Percentiles rank a stretch among this genome's conserved stretches.
Conservation (phyloP, 2,797 vertebrate genomes). For the Enteromius fasciolatus region DNA sequence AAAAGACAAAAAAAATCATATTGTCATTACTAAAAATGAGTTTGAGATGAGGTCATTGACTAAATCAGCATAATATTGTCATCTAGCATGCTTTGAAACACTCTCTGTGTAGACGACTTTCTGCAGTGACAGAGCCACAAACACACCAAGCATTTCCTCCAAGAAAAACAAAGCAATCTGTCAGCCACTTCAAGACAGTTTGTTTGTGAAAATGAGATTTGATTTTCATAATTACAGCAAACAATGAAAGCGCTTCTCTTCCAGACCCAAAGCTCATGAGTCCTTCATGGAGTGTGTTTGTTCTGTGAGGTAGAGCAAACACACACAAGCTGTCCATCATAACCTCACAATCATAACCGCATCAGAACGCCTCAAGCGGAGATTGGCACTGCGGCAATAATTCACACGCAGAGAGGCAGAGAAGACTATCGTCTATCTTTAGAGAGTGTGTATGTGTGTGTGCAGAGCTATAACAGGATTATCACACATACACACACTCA, state of each 20-base stretch:
- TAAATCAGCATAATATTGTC: not conserved
- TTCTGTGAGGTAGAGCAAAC: not conserved
- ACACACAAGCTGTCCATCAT: slow-evolving; percentile 10
- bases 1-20: not conserved
- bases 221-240: slow-evolving; percentile 3
- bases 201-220: not conserved
- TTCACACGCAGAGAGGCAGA: not conserved
- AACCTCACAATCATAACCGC: slow-evolving; percentile 11
- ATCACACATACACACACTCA: not conserved
- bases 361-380: not conserved
- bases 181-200: not conserved
- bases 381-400: not conserved
- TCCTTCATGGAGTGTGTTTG: slow-evolving; percentile 2
- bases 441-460: too few relatives aligned
- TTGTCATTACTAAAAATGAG: not conserved
- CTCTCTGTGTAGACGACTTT: too few relatives aligned
- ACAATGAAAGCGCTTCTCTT: not conserved
- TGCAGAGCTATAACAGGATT: slow-evolving; percentile 9
- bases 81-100: too few relatives aligned
- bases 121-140: not conserved
- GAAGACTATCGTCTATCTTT: slow-evolving; percentile 3
- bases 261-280: not conserved
- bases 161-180: not conserved
- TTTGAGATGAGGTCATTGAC: not conserved
- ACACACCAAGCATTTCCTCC: not conserved